These are phyloP conservation scores for Sciurus carolinensis DNA, from an alignment of 2,797 vertebrate genomes.

Conservation along the genomic window DNA sequence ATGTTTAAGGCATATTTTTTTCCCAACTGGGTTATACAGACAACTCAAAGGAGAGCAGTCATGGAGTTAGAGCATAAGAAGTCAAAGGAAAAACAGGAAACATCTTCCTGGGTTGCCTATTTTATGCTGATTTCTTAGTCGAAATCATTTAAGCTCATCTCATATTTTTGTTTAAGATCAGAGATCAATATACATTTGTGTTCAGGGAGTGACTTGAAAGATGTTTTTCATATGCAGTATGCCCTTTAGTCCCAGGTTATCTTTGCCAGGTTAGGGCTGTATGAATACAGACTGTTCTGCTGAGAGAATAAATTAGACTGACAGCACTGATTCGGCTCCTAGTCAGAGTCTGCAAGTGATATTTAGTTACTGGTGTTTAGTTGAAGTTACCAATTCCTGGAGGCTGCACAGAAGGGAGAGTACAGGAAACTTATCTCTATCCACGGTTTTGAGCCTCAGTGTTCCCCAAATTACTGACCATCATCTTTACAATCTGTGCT, in stretches of 20 bases:
- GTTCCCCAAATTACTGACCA: not conserved
- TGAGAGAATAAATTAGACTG: not conserved
- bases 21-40: not conserved
- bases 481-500: not conserved
- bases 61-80: not conserved
- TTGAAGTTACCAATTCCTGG: not conserved
- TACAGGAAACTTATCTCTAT: not conserved
- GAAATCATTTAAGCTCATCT: constrained; percentile 25
- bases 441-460: not conserved
- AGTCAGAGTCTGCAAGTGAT: not conserved
- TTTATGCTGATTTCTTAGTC: not conserved
- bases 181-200: not conserved
- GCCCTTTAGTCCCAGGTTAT: not conserved
- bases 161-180: constrained; percentile 28
- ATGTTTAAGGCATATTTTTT: not conserved
- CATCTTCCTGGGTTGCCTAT: not conserved
- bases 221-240: not conserved
- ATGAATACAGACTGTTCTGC: not conserved
- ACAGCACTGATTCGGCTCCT: not conserved
- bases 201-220: not conserved
- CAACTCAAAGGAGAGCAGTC: not conserved
- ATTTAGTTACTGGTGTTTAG: not conserved
- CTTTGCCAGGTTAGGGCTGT: not conserved
- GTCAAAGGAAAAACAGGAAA: not conserved
- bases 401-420: not conserved